A percentile compares a stretch with the other conserved stretches of the same genome.
phyloP scores from a whole-genome alignment of 2,113 vertebrate genomes.

The Mustela nigripes region DNA sequence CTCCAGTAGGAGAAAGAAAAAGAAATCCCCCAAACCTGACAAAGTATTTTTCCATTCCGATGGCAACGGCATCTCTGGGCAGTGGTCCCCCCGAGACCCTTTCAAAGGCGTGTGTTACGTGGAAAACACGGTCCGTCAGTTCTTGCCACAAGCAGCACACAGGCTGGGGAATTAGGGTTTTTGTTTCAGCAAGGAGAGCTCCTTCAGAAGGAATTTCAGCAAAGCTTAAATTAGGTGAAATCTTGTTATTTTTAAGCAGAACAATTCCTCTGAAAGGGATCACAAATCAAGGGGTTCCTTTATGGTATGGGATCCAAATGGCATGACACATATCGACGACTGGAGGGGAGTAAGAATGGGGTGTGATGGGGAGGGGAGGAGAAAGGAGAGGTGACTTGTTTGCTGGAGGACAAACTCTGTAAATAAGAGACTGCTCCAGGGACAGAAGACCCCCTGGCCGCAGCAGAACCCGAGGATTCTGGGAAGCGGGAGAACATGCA shows the following conservation, averaged over 20 bases:
- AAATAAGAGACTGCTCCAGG: neutral
- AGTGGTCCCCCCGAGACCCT: neutral
- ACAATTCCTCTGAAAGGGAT: neutral
- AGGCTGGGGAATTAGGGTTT: neutral
- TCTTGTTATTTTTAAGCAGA: neutral
- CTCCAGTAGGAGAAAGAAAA: neutral
- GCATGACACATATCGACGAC: fast-evolving
- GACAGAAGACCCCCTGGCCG: neutral
- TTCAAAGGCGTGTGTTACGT: neutral
- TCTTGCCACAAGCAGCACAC: neutral
- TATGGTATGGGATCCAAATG: fast-evolving
- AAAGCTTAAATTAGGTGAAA: neutral
- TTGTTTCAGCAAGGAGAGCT: neutral
- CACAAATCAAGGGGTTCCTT: neutral
- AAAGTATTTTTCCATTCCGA: neutral
- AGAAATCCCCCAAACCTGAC: neutral
- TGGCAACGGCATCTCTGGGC: neutral
- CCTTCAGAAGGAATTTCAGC: neutral
- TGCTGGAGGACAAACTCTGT: neutral
- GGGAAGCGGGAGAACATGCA: neutral
- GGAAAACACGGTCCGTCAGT: no score
- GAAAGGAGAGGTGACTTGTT: neutral
- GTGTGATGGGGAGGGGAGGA: no score
- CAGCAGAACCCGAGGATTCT: neutral
- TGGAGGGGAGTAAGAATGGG: no score